phyloP scores from a whole-genome alignment of 2,797 vertebrate species.

The Xenops minutus region DNA sequence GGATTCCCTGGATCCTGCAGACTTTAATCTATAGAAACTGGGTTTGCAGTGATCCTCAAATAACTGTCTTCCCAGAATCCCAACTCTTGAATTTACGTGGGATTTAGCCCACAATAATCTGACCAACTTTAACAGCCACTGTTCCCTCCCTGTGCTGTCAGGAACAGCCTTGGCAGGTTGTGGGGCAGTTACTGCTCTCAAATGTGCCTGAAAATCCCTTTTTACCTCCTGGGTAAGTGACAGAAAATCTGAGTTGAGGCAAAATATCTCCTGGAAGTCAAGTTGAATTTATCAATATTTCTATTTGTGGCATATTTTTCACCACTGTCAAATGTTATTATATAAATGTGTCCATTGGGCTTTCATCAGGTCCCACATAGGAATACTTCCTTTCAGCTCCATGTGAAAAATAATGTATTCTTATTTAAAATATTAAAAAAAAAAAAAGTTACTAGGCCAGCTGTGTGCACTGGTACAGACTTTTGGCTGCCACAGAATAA shows the following conservation, averaged over 20 bases:
- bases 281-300: not conserved
- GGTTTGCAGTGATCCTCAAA: not conserved
- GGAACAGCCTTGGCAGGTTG: not conserved
- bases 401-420: not conserved
- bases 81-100: fast-evolving
- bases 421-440: not conserved
- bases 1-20: not conserved
- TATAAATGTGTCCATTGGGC: not conserved
- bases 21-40: not conserved
- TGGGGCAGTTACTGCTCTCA: not conserved
- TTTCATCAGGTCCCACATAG: not conserved
- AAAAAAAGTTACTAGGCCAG: too few species aligned
- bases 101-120: not conserved
- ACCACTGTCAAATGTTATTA: not conserved
- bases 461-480: not conserved
- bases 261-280: not conserved
- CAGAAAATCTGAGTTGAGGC: not conserved
- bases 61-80: not conserved
- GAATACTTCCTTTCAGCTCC: not conserved
- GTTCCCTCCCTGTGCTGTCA: not conserved
- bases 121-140: fast-evolving
- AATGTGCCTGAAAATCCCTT: not conserved
- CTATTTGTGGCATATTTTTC: not conserved
- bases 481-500: not conserved
- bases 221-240: not conserved